A percentile compares a stretch with the other conserved stretches of the same genome.
Conservation (phyloP, 2,797 vertebrate genomes). For the Centroberyx gerrardi region DNA sequence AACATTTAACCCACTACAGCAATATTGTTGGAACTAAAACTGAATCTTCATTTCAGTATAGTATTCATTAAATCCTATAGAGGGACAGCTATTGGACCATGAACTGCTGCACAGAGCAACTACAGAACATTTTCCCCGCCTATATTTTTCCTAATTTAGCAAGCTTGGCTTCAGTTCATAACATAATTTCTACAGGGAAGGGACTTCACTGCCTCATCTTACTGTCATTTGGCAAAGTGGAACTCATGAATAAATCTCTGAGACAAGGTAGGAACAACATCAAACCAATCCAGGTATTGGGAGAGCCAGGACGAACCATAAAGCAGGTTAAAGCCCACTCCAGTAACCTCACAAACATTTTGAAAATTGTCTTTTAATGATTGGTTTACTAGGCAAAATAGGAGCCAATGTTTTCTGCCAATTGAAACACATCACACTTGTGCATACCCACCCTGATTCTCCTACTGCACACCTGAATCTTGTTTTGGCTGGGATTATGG, state of each 20-base stretch:
- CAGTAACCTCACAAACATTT: conserved; percentile 2
- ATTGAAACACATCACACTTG: background rate
- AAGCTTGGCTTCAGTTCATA: conserved; percentile 37
- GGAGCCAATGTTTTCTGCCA: background rate
- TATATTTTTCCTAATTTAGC: conserved; percentile 21
- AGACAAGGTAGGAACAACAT: conserved; percentile 35
- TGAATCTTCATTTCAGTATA: conserved; percentile 24
- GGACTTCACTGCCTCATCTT: conserved; percentile 51
- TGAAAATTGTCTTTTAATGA: background rate
- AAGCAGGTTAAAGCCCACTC: conserved; percentile 13
- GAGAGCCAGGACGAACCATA: conserved; percentile 3
- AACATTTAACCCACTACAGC: conserved; percentile 1
- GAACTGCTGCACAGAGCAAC: conserved; percentile 44
- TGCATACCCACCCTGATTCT: background rate
- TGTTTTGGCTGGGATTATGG: background rate
- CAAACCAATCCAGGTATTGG: background rate
- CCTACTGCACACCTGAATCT: background rate
- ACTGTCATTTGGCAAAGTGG: conserved; percentile 50
- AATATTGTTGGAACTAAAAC: conserved; percentile 33
- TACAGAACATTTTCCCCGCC: conserved; percentile 25
- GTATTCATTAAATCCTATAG: conserved; percentile 54
- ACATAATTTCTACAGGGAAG: conserved; percentile 49
- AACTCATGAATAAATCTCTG: conserved; percentile 57
- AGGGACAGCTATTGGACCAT: conserved; percentile 50
- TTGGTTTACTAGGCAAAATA: conserved; percentile 6